These are phyloP conservation scores for Leptonema lineaticorne DNA, from an alignment of 1,140 invertebrate species.

Conservation along the genomic window DNA sequence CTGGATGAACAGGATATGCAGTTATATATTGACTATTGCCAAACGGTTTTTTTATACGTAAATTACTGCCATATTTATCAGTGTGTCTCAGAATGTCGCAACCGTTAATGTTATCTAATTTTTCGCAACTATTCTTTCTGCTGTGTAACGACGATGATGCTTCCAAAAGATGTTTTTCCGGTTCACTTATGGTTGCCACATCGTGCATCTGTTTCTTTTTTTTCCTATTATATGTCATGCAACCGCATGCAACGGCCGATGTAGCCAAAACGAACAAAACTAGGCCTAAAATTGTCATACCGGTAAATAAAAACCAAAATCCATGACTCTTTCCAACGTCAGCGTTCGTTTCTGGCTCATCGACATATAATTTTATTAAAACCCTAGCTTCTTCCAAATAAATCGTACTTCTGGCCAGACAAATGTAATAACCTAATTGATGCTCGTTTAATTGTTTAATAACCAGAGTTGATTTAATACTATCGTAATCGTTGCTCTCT, in stretches of 20 bases:
- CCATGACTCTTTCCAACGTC: slow-evolving; percentile 48
- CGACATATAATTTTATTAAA: slow-evolving; percentile 48
- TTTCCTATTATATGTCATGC: slow-evolving; percentile 51
- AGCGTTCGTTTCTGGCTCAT: slow-evolving; percentile 50
- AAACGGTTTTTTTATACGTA: slow-evolving; percentile 15
- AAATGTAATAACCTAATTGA: slow-evolving; percentile 54
- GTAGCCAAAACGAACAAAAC: slow-evolving; percentile 41
- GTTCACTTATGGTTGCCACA: slow-evolving; percentile 78
- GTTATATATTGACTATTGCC: slow-evolving; percentile 20
- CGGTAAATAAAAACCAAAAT: slow-evolving; percentile 53
- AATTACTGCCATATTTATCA: slow-evolving; percentile 29
- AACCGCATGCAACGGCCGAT: slow-evolving; percentile 45
- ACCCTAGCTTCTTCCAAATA: slow-evolving; percentile 52
- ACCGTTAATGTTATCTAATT: slow-evolving; percentile 22
- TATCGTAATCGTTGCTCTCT: slow-evolving; percentile 35
- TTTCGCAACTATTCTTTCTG: slow-evolving; percentile 34
- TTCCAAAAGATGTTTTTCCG: slow-evolving; percentile 80
- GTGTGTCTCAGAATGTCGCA: slow-evolving; percentile 47
- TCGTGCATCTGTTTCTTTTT: slow-evolving; percentile 64
- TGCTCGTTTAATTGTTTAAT: slow-evolving; percentile 52
- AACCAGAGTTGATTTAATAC: slow-evolving; percentile 54
- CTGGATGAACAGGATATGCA: slow-evolving; percentile 41
- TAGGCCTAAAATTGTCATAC: slow-evolving; percentile 52
- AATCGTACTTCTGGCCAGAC: slow-evolving; percentile 51
- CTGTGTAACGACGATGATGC: slow-evolving; percentile 49